These are phyloP conservation scores for Sussaba pulchella DNA, from an alignment of 2,888 invertebrate species.

Conservation along the genomic window DNA sequence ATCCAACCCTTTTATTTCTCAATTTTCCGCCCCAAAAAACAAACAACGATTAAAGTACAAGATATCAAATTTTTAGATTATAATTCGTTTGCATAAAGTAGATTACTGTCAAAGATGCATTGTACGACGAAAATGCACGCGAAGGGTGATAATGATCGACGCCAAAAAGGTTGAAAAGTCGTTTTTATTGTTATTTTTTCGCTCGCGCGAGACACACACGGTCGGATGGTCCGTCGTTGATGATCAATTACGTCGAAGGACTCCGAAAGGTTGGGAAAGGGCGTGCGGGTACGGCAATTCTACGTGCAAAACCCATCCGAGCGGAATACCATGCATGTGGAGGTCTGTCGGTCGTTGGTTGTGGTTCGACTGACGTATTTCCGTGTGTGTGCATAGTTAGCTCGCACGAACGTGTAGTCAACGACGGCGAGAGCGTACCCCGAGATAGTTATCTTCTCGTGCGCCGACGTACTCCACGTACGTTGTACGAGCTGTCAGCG, in stretches of 20 bases:
- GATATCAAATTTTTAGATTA: too few species aligned
- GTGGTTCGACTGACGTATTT: constrained; percentile 38
- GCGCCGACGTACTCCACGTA: constrained; percentile 31
- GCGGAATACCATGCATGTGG: not conserved
- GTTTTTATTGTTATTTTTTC: not conserved
- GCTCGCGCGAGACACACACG: not conserved
- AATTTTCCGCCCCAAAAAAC: too few species aligned
- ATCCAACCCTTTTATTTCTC: too few species aligned
- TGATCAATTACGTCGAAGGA: not conserved
- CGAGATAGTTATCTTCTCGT: constrained; percentile 57
- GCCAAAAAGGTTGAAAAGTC: not conserved
- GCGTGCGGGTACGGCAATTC: not conserved
- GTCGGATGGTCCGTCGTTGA: not conserved
- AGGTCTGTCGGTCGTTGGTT: not conserved
- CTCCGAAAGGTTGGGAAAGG: not conserved
- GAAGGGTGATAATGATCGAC: too few species aligned
- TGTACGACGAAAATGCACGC: too few species aligned
- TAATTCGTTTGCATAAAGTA: too few species aligned
- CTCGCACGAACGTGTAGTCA: constrained; percentile 52
- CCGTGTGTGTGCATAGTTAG: constrained; percentile 27
- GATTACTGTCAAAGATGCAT: too few species aligned
- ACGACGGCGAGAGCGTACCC: constrained; percentile 49
- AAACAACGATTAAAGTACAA: too few species aligned
- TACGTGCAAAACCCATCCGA: not conserved
- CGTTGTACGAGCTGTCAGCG: constrained; percentile 60